Evolutionary conservation across 2,113 vertebrate genomes (phyloP), one percentile per base, ranked within the genome.

Genomic region (Aplodontia rufa): DNA sequence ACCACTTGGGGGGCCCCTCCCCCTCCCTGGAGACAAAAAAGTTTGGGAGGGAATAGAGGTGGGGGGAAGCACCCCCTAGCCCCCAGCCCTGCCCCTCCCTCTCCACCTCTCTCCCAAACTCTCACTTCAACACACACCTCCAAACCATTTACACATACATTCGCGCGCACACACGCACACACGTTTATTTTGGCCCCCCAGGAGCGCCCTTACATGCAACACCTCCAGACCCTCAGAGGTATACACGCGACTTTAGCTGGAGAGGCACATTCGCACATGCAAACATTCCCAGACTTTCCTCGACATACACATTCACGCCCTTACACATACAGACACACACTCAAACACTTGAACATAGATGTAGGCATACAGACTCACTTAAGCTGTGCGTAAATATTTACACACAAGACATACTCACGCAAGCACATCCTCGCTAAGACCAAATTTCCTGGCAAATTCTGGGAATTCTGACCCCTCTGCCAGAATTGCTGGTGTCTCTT

Each of bases 371-470:
- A 97, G 97, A 94, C 96, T 96, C 95, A 78, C 97, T 97, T 94
- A 97, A 97, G 96, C 97, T 97, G 97, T 97, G 97, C 58, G 42
- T 97, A 97, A 97, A 97, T 97, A 97, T 97, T 97, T 97, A 97
- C 96, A 95, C 81, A 87, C 86, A 96, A 88, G 94, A 90, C 91
- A 84, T 88, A 91, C 95, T 96, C 90, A 93, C 5, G 3, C n/a
- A 26, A 96, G 96, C 91, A 97, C 94, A 91, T 96, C 95, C 81
- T 88, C 4, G 30, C 95, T 93, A 62, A 93, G 94, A 95, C 90
- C 96, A 93, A 81, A 82, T 92, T 95, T 75, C 68, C 87, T 68
- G 86, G 82, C 89, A 97, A 91, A 93, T 93, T 79, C 96, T 87
- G 64, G 93, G 58, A 93, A 89, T 42, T 82, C 91, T 78, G 93